Evolutionary conservation across 1,140 invertebrate species (phyloP), one percentile per base, ranked within the genome.

Genomic region (Temnothorax nylanderi): DNA sequence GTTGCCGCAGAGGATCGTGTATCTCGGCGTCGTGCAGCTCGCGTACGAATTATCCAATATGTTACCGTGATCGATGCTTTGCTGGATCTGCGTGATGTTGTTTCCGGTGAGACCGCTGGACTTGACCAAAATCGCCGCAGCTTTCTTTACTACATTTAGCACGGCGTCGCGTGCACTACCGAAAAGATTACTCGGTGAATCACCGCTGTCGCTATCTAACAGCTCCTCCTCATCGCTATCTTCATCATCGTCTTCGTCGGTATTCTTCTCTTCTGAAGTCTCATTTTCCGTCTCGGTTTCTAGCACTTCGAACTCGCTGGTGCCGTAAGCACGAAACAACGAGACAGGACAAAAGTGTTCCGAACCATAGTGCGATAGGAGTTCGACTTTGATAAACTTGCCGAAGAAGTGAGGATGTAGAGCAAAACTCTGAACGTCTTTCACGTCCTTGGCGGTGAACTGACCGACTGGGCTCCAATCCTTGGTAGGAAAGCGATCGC

Each of bases 291-390:
- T 97, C 91, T 98, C 97, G 49, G 97, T 98, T 93, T 98, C 97
- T 4, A 98, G 94, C 11, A 98, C 98, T 94, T 99, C 98, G 93
- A 98, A 98, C 93, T 99, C 98, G 62, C 98, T 98, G 4, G 98
- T 98, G 8, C 99, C 99, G 93, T 98, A 99, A 5, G 98, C 98
- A 56, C 98, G 96, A 94, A 99, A 98, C 18, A 99, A 95, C 6
- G 98, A 99, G 65, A 99, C 96, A 0, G 99, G 99, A 95, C 99
- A 99, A 93, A 98, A 99, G 94, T 99, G 99, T 95, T 99, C 99
- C 4, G 97, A 97, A 13, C 99, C 99, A 93, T 99, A 98, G 94
- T 99, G 98, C 21, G 98, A 98, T 76, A 98, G 96, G 88, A 99
- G 96, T 92, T 99, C 99, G 0, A 99, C 96, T 91, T 97, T 97